Conservation (phyloP, 2,888 invertebrate genomes). For the Dolomedes plantarius region DNA sequence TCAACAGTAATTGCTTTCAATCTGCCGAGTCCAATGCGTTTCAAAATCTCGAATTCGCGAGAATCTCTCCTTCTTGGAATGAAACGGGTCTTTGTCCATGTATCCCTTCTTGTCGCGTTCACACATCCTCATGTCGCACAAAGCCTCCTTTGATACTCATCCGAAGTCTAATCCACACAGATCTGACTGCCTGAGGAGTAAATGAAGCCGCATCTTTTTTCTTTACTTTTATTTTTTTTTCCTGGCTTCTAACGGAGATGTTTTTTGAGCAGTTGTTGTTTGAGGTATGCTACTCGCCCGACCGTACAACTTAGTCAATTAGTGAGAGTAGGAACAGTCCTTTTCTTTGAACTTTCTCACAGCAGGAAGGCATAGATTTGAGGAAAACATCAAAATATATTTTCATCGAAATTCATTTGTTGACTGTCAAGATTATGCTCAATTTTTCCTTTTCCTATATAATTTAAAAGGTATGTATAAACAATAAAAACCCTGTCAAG, state of each 20-base stretch:
- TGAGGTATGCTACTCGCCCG: neutral
- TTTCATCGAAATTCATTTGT: no score
- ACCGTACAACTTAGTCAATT: neutral
- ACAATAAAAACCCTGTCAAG: no score
- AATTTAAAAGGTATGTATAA: no score
- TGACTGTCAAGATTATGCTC: no score
- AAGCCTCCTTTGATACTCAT: neutral
- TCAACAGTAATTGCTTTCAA: neutral
- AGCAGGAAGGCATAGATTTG: no score
- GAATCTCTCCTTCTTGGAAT: neutral
- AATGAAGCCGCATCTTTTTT: neutral
- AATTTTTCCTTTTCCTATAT: no score
- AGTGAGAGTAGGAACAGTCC: neutral
- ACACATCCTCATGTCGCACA: constrained; percentile 10
- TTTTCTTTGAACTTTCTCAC: neutral
- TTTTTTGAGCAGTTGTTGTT: neutral
- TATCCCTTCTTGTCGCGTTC: neutral
- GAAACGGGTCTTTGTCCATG: neutral
- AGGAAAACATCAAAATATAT: no score
- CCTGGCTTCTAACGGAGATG: neutral
- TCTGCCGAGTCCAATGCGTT: neutral
- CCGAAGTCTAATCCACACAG: neutral
- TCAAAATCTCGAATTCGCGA: neutral
- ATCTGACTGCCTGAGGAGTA: neutral
- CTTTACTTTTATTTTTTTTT: no score